phyloP scores from a whole-genome alignment of 92 coral and sea anemone genomes.

The Paragorgia papillata region DNA sequence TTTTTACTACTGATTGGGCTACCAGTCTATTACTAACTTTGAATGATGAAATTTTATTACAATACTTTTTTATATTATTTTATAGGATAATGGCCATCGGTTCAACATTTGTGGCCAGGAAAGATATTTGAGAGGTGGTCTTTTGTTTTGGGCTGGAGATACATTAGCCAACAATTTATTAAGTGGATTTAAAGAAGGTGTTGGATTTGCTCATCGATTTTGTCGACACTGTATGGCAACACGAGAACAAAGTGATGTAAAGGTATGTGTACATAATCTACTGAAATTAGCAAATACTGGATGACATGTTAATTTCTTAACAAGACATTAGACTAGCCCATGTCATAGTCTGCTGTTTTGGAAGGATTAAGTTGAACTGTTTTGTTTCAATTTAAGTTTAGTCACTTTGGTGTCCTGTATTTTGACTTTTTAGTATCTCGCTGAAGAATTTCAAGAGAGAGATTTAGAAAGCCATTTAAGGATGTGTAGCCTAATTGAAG shows the following conservation, averaged over 20 bases:
- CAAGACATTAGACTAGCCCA: too few species aligned
- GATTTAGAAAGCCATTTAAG: constrained; percentile 16
- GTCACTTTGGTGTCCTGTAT: too few species aligned
- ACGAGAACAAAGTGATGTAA: not conserved
- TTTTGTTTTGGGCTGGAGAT: constrained; percentile 31
- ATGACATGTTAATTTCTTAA: too few species aligned
- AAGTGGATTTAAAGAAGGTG: constrained; percentile 30
- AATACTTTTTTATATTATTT: not conserved
- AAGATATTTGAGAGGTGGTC: constrained; percentile 23
- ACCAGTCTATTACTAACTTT: too few species aligned
- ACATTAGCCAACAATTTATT: constrained; percentile 31
- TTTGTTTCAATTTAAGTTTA: too few species aligned
- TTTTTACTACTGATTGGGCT: too few species aligned
- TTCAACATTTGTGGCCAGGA: constrained; percentile 29
- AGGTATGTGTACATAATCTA: not conserved
- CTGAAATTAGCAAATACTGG: not conserved
- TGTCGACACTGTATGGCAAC: constrained; percentile 24
- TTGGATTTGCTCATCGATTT: constrained; percentile 34
- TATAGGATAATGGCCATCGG: constrained; percentile 33
- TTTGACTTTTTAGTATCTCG: constrained; percentile 22
- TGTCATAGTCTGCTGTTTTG: too few species aligned
- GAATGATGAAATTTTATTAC: not conserved
- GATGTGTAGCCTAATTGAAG: constrained; percentile 31
- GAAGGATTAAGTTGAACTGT: too few species aligned
- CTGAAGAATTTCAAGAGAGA: too few species aligned